A percentile compares a stretch with the other conserved stretches of the same genome.
Conservation (phyloP, 2,888 invertebrate species). For the Nymphalis c-album region DNA sequence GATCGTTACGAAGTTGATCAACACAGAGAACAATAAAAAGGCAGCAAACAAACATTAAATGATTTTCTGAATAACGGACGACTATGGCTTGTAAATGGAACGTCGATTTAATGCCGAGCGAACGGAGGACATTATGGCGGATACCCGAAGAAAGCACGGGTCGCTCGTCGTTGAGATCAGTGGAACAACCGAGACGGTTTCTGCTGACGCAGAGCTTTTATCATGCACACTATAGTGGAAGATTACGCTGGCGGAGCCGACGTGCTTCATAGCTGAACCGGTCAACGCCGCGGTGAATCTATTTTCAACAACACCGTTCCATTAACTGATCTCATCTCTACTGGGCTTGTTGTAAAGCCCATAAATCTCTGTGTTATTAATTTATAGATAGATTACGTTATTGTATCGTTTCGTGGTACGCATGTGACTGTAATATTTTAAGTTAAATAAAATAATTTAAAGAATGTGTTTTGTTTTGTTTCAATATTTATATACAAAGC, state of each 20-base stretch:
- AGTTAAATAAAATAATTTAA: constrained; percentile 58
- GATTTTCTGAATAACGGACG: constrained; percentile 42
- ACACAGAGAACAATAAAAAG: constrained; percentile 91
- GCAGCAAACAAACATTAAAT: constrained; percentile 62
- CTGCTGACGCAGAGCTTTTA: constrained; percentile 67
- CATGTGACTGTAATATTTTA: constrained; percentile 74
- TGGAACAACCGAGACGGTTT: constrained; percentile 72
- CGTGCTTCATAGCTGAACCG: constrained; percentile 47
- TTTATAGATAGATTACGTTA: constrained; percentile 70
- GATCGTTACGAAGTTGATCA: constrained; percentile 91
- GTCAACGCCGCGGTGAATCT: constrained; percentile 45
- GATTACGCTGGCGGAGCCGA: constrained; percentile 49
- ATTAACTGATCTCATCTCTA: constrained; percentile 69
- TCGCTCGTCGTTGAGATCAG: constrained; percentile 70
- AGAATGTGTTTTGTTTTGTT: constrained; percentile 42
- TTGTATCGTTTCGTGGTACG: constrained; percentile 61
- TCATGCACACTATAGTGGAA: constrained; percentile 57
- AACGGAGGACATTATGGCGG: constrained; percentile 73
- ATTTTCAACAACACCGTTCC: constrained; percentile 69
- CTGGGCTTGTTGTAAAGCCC: constrained; percentile 77
- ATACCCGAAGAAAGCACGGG: constrained; percentile 68
- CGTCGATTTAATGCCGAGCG: constrained; percentile 64
- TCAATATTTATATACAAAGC: constrained; percentile 47
- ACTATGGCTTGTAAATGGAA: constrained; percentile 74
- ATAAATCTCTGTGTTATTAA: constrained; percentile 75